Evolutionary conservation across 2,113 vertebrate genomes (phyloP).

Genomic region (Heteronetta atricapilla): DNA sequence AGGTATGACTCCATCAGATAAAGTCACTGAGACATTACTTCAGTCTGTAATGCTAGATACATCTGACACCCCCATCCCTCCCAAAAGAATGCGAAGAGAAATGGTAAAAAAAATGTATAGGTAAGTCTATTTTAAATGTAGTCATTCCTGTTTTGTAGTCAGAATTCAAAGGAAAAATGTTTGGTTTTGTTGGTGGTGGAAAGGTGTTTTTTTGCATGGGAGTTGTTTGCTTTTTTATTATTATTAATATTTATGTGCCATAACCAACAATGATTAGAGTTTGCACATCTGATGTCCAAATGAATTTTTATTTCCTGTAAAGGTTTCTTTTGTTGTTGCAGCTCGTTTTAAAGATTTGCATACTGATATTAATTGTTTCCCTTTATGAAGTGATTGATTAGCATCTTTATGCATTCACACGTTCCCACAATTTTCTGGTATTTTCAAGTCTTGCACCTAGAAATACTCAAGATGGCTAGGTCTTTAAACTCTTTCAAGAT

Average conservation of each 20-base stretch:
- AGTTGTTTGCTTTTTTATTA: background rate
- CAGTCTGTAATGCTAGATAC: conserved; percentile 41
- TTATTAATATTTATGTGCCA: background rate
- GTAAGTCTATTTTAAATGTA: conserved; percentile 37
- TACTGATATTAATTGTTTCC: background rate
- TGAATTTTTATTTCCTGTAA: background rate
- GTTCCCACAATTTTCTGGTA: background rate
- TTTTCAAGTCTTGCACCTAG: background rate
- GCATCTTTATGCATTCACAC: background rate
- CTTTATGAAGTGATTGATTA: background rate
- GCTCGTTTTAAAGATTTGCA: background rate
- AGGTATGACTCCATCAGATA: conserved; percentile 80
- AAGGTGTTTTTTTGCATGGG: background rate
- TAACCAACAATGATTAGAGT: background rate
- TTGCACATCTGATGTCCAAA: background rate
- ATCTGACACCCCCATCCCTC: conserved; percentile 66
- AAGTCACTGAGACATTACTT: conserved; percentile 44
- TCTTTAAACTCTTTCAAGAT: background rate
- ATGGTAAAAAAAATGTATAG: conserved; percentile 55
- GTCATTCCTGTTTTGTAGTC: background rate
- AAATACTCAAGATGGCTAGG: background rate
- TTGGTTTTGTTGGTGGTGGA: background rate
- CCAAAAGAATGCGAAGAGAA: conserved; percentile 80
- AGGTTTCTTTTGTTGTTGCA: background rate
- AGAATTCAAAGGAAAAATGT: background rate